phyloP scores from a whole-genome alignment of 2,113 vertebrate species.

The Mesocricetus auratus region DNA sequence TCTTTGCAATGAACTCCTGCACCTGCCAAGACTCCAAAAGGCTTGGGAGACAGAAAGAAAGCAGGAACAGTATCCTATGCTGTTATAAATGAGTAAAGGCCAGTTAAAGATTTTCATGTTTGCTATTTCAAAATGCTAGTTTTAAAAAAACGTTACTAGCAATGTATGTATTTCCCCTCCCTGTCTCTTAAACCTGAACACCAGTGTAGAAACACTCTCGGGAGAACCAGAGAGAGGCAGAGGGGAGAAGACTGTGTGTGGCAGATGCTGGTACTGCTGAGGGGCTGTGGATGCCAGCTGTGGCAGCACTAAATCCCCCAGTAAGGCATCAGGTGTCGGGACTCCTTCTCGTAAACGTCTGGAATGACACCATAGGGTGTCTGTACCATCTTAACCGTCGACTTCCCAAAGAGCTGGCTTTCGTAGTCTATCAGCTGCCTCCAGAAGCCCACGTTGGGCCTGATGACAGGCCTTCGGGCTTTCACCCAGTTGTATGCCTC shows the following conservation, averaged over 20 bases:
- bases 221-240: conserved; percentile 71
- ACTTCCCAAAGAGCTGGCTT: conserved; percentile 96
- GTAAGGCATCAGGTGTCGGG: conserved; percentile 95
- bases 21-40: conserved; percentile 65
- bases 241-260: conserved; percentile 59
- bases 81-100: conserved; percentile 85
- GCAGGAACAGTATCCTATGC: conserved; percentile 71
- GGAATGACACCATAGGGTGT: conserved; percentile 96
- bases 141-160: conserved; percentile 81
- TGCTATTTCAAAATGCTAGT: conserved; percentile 85
- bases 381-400: conserved; percentile 97
- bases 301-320: conserved; percentile 88
- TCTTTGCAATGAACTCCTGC: conserved; percentile 60
- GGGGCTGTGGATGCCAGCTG: conserved; percentile 72
- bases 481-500: conserved; percentile 99
- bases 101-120: conserved; percentile 84
- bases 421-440: conserved; percentile 98
- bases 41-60: conserved; percentile 55
- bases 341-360: conserved; percentile 96
- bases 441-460: conserved; percentile 98
- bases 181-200: conserved; percentile 62
- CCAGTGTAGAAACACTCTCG: conserved; percentile 76
- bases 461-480: conserved; percentile 94
- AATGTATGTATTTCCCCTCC: conserved; percentile 63
- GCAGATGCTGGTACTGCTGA: conserved; percentile 76